These are phyloP conservation scores for Antrozous pallidus DNA, from an alignment of 2,797 vertebrate genomes.

Conservation along the genomic window DNA sequence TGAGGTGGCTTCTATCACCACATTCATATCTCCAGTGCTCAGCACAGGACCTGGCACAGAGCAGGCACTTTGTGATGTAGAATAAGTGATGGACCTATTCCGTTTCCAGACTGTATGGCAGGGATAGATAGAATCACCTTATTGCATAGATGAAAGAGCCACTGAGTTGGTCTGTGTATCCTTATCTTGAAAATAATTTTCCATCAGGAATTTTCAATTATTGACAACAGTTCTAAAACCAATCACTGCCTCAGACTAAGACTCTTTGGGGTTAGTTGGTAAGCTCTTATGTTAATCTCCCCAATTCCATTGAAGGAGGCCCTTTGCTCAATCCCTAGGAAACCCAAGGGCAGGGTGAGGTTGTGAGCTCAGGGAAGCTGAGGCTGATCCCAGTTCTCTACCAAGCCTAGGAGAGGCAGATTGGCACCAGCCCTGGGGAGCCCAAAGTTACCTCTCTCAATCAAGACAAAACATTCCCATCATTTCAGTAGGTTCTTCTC, in stretches of 20 bases:
- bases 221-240: conserved; percentile 8
- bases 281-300: not conserved
- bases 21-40: not conserved
- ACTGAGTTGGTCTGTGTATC: not conserved
- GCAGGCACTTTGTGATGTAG: not conserved
- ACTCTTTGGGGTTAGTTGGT: not conserved
- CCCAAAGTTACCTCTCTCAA: not conserved
- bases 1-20: not conserved
- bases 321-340: conserved; percentile 11
- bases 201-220: not conserved
- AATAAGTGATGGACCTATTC: not conserved
- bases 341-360: not conserved
- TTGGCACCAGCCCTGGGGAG: not conserved
- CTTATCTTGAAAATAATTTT: conserved; percentile 11
- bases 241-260: not conserved
- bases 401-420: not conserved
- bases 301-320: not conserved
- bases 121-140: not conserved
- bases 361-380: not conserved
- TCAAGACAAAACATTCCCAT: not conserved
- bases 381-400: not conserved
- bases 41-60: not conserved
- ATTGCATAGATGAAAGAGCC: not conserved
- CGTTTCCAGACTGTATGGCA: not conserved
- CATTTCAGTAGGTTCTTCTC: not conserved